phyloP scores from a whole-genome alignment of 2,113 vertebrate species.

The Macroglossus sobrinus region DNA sequence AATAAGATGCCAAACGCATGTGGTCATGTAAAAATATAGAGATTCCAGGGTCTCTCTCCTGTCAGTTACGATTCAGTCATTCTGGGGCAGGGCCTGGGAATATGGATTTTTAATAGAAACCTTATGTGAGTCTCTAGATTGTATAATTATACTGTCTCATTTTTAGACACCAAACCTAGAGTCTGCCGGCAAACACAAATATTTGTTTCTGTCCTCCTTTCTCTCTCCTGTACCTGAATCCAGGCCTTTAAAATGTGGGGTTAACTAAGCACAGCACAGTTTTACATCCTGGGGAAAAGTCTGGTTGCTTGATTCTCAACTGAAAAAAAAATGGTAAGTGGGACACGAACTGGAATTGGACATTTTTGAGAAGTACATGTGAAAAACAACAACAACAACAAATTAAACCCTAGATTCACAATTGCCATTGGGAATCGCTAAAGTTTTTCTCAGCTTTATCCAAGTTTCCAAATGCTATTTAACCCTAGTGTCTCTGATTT shows the following conservation, averaged over 20 bases:
- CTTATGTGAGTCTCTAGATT: background rate
- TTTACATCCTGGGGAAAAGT: background rate
- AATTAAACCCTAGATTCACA: background rate
- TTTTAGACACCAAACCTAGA: background rate
- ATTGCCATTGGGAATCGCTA: background rate
- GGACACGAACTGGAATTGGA: background rate
- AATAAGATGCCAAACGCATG: background rate
- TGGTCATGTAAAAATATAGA: background rate
- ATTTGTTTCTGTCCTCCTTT: background rate
- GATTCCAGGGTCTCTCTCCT: background rate
- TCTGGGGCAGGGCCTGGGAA: background rate
- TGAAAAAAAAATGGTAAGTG: background rate
- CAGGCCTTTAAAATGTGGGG: background rate
- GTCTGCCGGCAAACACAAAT: background rate
- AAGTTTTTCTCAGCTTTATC: background rate
- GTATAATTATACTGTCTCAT: background rate
- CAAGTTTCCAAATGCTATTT: background rate
- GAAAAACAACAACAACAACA: background rate
- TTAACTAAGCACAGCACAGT: background rate
- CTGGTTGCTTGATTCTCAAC: background rate
- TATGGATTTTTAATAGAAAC: background rate
- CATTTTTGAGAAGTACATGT: background rate
- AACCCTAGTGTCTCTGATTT: no score
- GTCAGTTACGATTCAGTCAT: background rate
- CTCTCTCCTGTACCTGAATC: background rate